phyloP scores from a whole-genome alignment of 2,888 invertebrate species.

The Phalera bucephala region DNA sequence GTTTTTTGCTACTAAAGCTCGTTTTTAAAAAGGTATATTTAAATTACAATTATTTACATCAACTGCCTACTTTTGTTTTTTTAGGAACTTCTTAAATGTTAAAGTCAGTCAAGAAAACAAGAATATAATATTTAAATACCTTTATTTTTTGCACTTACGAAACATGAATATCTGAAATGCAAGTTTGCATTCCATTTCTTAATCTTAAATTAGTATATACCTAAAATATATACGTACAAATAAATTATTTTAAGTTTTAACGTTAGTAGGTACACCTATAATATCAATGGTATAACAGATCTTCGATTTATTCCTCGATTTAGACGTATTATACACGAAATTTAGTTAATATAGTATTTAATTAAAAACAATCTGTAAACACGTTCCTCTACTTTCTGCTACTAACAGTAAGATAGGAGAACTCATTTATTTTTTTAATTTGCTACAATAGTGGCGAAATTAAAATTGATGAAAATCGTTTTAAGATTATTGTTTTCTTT shows the following conservation, averaged over 20 bases:
- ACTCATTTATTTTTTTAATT: neutral
- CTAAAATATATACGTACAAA: conserved; percentile 46
- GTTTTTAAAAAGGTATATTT: too few species aligned
- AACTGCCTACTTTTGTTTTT: too few species aligned
- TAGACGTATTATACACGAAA: conserved; percentile 22
- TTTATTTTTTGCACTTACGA: conserved; percentile 41
- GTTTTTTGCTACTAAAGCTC: too few species aligned
- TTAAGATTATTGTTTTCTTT: too few species aligned
- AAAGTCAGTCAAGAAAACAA: too few species aligned
- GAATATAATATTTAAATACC: conserved; percentile 29
- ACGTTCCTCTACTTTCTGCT: too few species aligned
- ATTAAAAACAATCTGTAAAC: too few species aligned
- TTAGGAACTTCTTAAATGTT: too few species aligned
- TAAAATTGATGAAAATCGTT: too few species aligned
- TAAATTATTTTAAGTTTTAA: conserved; percentile 56
- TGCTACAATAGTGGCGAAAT: neutral
- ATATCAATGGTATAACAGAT: conserved; percentile 72
- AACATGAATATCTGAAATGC: conserved; percentile 46
- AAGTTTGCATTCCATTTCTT: conserved; percentile 22
- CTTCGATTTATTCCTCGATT: conserved; percentile 35
- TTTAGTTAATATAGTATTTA: too few species aligned
- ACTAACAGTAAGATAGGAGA: too few species aligned
- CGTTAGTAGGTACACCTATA: conserved; percentile 53
- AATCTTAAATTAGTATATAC: conserved; percentile 28
- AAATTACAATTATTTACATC: too few species aligned